Evolutionary conservation across 2,888 invertebrate species (phyloP), one percentile per base, ranked within the genome.

Genomic region (Eueremaeus valkanovi): DNA sequence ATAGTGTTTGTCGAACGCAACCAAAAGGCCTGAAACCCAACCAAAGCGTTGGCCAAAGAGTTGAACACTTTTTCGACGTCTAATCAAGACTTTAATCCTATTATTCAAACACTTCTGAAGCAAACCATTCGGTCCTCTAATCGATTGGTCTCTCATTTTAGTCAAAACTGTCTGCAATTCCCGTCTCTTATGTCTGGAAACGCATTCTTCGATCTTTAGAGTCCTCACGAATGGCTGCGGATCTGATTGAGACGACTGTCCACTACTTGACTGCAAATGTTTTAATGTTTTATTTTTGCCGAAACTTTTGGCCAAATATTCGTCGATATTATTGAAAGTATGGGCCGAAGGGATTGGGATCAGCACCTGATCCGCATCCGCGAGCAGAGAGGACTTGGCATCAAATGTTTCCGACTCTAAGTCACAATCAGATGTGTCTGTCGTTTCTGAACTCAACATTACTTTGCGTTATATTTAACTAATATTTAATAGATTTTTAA

Each of bases 1-100:
- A 91, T 93, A 94, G 83, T 95, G 93, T 82, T 92, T 93, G 84
- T 97, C 97, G 83, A 93, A 97, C 2, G 92, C 92, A 27, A 89
- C 87, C 36, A 96, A 55, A 42, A n/a, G 42, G 0, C 72, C 76
- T 21, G 21, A 72, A 33, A 76, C 16, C 49, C 74, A 45, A 18
- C 73, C 29, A 63, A 75, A 75, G 1, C 49, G 24, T 36, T 75
- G 72, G 13, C 18, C 21, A 49, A 31, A 27, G 13, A 70, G 45
- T n/a, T 68, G 36, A 36, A 36, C 42, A 24, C 61, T 40, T 68
- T 72, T 75, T 36, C 76, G n/a, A 29, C 75, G 21, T 51, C 76
- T 49, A 18, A 76, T 55, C 18, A 76, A 40, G 8, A 76, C 72
- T 66, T 73, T 72, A 0, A 76, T 51, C 31, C 36, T 36, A 49